phyloP scores from a whole-genome alignment of 2,888 invertebrate genomes.

The Hydrotaea cyrtoneurina region DNA sequence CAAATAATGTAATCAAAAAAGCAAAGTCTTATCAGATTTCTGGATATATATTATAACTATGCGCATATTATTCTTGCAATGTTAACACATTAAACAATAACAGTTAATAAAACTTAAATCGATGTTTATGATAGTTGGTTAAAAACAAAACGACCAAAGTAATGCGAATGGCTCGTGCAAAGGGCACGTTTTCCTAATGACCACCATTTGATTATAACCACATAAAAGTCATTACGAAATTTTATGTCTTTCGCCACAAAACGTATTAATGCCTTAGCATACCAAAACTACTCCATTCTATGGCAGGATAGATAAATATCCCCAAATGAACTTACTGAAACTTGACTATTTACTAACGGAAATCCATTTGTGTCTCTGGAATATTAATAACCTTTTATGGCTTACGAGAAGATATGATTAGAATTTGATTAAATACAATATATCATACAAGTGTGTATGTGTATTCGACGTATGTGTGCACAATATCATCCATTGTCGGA shows the following conservation, averaged over 20 bases:
- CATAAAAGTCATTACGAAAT: not conserved
- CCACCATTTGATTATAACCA: not conserved
- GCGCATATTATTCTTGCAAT: too few relatives aligned
- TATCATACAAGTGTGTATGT: too few relatives aligned
- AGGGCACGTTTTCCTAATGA: constrained; percentile 33
- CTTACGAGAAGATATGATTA: not conserved
- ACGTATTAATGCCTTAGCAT: not conserved
- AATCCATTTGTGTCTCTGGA: not conserved
- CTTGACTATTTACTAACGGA: not conserved
- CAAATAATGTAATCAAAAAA: too few relatives aligned
- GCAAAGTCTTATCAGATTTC: too few relatives aligned
- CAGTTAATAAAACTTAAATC: constrained; percentile 36
- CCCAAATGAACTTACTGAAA: not conserved
- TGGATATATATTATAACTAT: not conserved
- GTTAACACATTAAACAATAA: not conserved
- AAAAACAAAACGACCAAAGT: not conserved
- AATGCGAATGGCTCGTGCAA: not conserved
- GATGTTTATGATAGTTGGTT: not conserved
- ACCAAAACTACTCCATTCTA: not conserved
- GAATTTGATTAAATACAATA: not conserved
- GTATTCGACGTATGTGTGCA: too few relatives aligned
- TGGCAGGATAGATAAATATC: not conserved
- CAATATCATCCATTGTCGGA: too few relatives aligned
- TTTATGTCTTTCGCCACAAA: constrained; percentile 20
- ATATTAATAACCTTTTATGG: constrained; percentile 7